Percentiles rank a stretch among this genome's conserved stretches.
These are phyloP conservation scores for Neofelis nebulosa DNA, from an alignment of 2,113 vertebrate species.

Conservation along the genomic window DNA sequence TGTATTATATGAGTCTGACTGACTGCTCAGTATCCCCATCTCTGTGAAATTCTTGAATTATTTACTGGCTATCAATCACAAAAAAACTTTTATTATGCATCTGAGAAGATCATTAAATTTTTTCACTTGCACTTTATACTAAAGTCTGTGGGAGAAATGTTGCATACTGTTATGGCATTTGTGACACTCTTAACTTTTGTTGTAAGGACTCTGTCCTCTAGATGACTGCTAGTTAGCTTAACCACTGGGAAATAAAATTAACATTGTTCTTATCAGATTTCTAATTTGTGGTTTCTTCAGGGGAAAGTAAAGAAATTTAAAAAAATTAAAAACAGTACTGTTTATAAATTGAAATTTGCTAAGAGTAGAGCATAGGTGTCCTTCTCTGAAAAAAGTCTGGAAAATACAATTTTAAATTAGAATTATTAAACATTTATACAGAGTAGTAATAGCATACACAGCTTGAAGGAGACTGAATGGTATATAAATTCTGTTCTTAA, in stretches of 20 bases:
- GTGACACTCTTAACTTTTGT: neutral
- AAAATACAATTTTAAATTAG: slow-evolving; percentile 30
- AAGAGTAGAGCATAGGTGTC: neutral
- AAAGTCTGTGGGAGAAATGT: neutral
- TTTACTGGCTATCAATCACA: neutral
- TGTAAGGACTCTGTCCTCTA: neutral
- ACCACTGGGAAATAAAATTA: neutral
- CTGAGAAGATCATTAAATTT: neutral
- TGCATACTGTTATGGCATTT: neutral
- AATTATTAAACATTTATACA: slow-evolving; percentile 39
- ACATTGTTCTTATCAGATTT: neutral
- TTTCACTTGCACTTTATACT: slow-evolving; percentile 38
- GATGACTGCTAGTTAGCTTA: neutral
- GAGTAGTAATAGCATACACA: neutral
- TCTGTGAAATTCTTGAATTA: slow-evolving; percentile 14
- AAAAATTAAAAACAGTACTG: neutral
- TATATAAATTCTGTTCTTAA: slow-evolving; percentile 37
- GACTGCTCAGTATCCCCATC: neutral
- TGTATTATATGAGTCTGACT: neutral
- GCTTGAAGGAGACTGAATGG: neutral
- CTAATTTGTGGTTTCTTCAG: slow-evolving; percentile 10
- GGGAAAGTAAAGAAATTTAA: neutral
- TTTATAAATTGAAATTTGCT: slow-evolving; percentile 15
- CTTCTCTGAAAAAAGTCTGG: neutral
- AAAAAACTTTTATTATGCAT: neutral